phyloP scores from a whole-genome alignment of 1,140 invertebrate species.

The Zophobas atratus region DNA sequence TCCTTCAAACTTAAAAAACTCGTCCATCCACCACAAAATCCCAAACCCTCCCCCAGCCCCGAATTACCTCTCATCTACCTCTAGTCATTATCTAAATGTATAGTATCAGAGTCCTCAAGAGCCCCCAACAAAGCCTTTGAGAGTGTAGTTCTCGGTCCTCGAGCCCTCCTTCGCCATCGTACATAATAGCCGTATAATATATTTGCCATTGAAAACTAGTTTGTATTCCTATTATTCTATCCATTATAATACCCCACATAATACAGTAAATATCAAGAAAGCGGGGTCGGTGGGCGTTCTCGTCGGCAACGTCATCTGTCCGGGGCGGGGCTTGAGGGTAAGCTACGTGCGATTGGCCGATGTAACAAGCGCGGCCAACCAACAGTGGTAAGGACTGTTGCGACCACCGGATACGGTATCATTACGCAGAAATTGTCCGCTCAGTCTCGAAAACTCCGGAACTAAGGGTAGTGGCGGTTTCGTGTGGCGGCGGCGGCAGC shows the following conservation, averaged over 20 bases:
- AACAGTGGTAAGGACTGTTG: conserved; percentile 64
- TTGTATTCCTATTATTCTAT: conserved; percentile 66
- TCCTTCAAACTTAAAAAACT: too few relatives aligned
- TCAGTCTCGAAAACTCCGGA: conserved; percentile 45
- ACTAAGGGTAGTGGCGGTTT: conserved; percentile 20
- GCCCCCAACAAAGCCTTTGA: conserved; percentile 40
- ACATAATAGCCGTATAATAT: conserved; percentile 64
- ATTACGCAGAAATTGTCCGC: conserved; percentile 57
- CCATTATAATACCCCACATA: conserved; percentile 64
- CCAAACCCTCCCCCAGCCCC: background rate
- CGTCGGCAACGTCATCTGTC: conserved; percentile 54
- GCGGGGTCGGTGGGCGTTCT: conserved; percentile 55
- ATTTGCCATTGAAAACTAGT: conserved; percentile 66
- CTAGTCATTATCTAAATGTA: conserved; percentile 14
- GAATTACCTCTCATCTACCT: conserved; percentile 22
- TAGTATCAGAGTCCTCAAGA: conserved; percentile 36
- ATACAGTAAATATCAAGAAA: conserved; percentile 65
- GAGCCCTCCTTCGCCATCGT: conserved; percentile 56
- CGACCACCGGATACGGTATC: conserved; percentile 62
- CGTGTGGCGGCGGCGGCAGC: background rate
- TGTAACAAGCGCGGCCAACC: conserved; percentile 60
- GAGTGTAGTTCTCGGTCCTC: conserved; percentile 50
- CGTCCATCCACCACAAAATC: conserved; percentile 6
- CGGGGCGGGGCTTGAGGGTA: conserved; percentile 47
- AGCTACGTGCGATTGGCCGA: conserved; percentile 56